Evolutionary conservation across 2,113 vertebrate genomes (phyloP).

Genomic region (Takifugu flavidus): DNA sequence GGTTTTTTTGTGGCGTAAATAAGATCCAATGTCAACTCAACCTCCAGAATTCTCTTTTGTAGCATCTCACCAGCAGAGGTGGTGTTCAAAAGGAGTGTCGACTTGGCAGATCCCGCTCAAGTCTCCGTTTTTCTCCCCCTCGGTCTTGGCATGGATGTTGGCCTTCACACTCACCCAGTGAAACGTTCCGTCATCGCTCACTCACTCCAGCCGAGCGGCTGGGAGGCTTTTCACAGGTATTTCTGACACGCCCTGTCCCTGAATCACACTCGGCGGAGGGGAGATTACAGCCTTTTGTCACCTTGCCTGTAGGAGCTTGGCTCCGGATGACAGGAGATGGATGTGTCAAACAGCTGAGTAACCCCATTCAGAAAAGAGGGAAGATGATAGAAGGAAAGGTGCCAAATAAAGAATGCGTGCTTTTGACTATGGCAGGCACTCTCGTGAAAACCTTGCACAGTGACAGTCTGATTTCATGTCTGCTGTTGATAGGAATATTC

Average conservation of each 20-base stretch:
- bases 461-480: background rate
- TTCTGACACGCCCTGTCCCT: slow-evolving; percentile 68
- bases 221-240: slow-evolving; percentile 62
- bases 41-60: slow-evolving; percentile 37
- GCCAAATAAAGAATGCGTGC: slow-evolving; percentile 1
- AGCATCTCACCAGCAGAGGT: slow-evolving; percentile 26
- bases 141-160: slow-evolving; percentile 57
- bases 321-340: slow-evolving; percentile 53
- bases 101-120: slow-evolving; percentile 46
- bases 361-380: slow-evolving; percentile 39
- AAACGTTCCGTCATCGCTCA: slow-evolving; percentile 72
- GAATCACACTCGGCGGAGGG: slow-evolving; percentile 46
- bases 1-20: slow-evolving; percentile 6
- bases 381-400: background rate
- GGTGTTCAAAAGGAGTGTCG: slow-evolving; percentile 45
- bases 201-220: slow-evolving; percentile 55
- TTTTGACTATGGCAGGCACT: slow-evolving; percentile 30
- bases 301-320: slow-evolving; percentile 59
- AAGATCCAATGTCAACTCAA: slow-evolving; percentile 53
- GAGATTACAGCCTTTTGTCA: slow-evolving; percentile 75
- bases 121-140: slow-evolving; percentile 30
- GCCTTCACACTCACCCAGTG: slow-evolving; percentile 59
- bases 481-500: slow-evolving; percentile 1
- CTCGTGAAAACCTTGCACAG: slow-evolving; percentile 5
- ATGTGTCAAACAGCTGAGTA: slow-evolving; percentile 58